A percentile compares a stretch with the other conserved stretches of the same genome.
These are phyloP conservation scores for Syngnathus rostellatus DNA, from an alignment of 2,797 vertebrate genomes.

Conservation along the genomic window DNA sequence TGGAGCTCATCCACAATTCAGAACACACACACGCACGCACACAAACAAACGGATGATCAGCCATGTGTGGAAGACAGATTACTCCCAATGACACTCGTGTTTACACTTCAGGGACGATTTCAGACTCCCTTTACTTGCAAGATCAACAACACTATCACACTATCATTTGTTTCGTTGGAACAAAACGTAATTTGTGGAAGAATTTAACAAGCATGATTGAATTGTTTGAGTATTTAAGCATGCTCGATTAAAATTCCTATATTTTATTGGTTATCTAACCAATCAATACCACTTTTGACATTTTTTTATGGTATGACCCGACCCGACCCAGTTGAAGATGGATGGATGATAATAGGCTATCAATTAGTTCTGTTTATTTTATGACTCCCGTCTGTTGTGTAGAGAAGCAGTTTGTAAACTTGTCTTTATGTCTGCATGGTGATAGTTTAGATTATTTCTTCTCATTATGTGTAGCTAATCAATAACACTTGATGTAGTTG, in stretches of 20 bases:
- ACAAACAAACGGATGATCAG: neutral
- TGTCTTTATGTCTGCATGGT: neutral
- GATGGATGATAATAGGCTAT: neutral
- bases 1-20: neutral
- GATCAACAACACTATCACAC: slow-evolving; percentile 1
- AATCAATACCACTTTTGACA: neutral
- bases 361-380: neutral
- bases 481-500: neutral
- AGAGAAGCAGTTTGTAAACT: neutral
- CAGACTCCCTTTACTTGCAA: neutral
- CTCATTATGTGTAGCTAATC: neutral
- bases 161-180: neutral
- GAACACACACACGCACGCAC: neutral
- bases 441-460: neutral
- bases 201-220: too few relatives aligned
- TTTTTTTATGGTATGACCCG: neutral
- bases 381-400: neutral
- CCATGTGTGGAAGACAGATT: slow-evolving; percentile 3
- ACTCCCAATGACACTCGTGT: neutral
- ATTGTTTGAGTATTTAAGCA: neutral
- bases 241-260: neutral
- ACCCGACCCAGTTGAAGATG: too few relatives aligned
- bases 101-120: slow-evolving; percentile 3
- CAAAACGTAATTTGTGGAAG: neutral
- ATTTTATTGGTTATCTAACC: neutral